Conservation (phyloP, 2,797 vertebrate species). For the Siniperca undulata region DNA sequence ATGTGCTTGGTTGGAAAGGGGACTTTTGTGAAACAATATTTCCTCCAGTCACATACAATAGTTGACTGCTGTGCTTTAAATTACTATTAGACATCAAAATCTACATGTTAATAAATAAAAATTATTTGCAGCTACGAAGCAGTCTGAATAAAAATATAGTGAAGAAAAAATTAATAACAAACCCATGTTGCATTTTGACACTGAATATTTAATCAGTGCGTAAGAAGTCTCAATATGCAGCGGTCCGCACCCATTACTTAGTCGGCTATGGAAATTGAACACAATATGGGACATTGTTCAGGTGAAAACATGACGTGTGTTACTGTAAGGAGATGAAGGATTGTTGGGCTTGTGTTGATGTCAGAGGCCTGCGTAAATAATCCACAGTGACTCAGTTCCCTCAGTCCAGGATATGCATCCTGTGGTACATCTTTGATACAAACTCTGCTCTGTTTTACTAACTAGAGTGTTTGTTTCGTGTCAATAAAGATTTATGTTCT, state of each 20-base stretch:
- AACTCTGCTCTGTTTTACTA: conserved; percentile 15
- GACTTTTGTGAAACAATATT: not conserved
- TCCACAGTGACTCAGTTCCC: conserved; percentile 61
- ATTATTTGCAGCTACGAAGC: not conserved
- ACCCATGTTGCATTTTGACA: not conserved
- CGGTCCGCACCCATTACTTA: conserved; percentile 31
- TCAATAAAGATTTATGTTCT: conserved; percentile 16
- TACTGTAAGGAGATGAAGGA: conserved; percentile 58
- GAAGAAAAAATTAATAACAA: not conserved
- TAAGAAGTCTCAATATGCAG: not conserved
- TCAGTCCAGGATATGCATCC: conserved; percentile 80
- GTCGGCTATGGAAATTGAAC: conserved; percentile 3
- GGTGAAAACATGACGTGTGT: conserved; percentile 61
- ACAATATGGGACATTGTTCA: conserved; percentile 55
- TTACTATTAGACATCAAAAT: not conserved
- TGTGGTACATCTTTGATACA: conserved; percentile 53
- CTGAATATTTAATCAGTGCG: not conserved
- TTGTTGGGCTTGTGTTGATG: conserved; percentile 39
- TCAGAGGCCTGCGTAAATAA: conserved; percentile 47
- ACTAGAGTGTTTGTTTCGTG: conserved; percentile 25
- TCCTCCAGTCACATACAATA: no score
- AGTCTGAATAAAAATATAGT: not conserved
- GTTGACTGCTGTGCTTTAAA: not conserved
- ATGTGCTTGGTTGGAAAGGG: not conserved
- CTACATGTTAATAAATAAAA: not conserved